These are phyloP conservation scores for Netelia fuscicornis DNA, from an alignment of 2,888 invertebrate genomes.

Conservation along the genomic window DNA sequence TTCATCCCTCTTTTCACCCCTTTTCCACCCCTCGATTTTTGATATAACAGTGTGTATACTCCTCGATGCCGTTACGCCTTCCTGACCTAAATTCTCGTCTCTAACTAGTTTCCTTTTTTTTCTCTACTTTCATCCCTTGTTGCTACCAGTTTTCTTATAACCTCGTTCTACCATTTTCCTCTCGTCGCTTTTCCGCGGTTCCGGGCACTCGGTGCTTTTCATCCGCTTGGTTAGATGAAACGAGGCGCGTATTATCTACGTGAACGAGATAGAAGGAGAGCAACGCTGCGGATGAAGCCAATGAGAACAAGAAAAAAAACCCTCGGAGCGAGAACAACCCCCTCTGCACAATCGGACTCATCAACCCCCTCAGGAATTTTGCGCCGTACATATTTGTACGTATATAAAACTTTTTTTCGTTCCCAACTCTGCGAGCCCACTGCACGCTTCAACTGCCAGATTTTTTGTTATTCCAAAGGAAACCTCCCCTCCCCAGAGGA, in stretches of 20 bases:
- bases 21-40: background rate
- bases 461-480: background rate
- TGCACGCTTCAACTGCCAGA: background rate
- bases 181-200: constrained; percentile 46
- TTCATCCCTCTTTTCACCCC: constrained; percentile 2
- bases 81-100: constrained; percentile 55
- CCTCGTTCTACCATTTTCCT: constrained; percentile 8
- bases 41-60: constrained; percentile 6
- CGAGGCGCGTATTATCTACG: constrained; percentile 68
- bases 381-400: background rate
- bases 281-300: constrained; percentile 29
- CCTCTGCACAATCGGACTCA: constrained; percentile 23
- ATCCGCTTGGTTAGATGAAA: constrained; percentile 67
- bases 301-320: constrained; percentile 15
- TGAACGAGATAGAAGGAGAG: constrained; percentile 36
- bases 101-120: constrained; percentile 17
- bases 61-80: constrained; percentile 10
- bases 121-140: constrained; percentile 15
- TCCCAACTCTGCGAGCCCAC: background rate
- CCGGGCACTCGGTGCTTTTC: background rate
- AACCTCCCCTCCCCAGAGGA: background rate
- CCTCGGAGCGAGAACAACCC: background rate
- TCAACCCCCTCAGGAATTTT: background rate
- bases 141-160: constrained; percentile 42
- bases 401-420: background rate